Base-by-base conservation (phyloP, 2,888 invertebrate species). In the Epirrhoe alternata region DNA sequence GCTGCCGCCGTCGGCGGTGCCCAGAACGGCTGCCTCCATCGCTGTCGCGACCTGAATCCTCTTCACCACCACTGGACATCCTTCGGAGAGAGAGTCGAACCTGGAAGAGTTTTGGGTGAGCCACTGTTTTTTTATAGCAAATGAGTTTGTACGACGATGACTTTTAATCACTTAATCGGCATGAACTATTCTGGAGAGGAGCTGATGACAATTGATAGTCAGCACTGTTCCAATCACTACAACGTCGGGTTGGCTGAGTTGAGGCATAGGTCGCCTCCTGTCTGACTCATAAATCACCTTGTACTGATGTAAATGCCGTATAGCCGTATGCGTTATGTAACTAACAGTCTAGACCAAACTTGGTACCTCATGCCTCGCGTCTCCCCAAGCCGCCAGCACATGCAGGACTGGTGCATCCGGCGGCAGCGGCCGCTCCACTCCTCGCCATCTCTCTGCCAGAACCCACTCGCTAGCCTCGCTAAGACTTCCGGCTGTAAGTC, bases 361-460 rank as follows among this genome's bases (percentile, higher is more conserved):
- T 53, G 14, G 5, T 17, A 92, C 93, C 89, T 93, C 93, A 61
- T 93, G 93, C 63, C 92, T 82, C 0, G 93, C 93, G 53, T 93
- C 92, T 17, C 97, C 97, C 97, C 97, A 97, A 31, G 97, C 96
- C 68, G 96, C 96, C 94, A 97, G 95, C 58, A 97, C 96, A 79
- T 97, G 96, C 64, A 97, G 89, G 70, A 97, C 96, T 64, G 95
- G 95, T 56, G 96, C 96, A 76, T 95, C 94, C 35, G 96, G 95
- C 64, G 95, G 96, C 72, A 96, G 88, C 58, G 95, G 96, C 76
- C 95, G 94, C 88, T 96, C 97, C 65, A 97, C 96, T 76, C 96
- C 96, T 81, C 97, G 93, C 96, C 97, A 96, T 80, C 96, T 87
- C 86, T 97, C 97, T 47, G 96, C 96, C 79, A 97, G 94, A 83